Percentiles rank a stretch among this genome's conserved stretches.
Conservation (phyloP, 1,140 invertebrate species). For the Bradysia coprophila region DNA sequence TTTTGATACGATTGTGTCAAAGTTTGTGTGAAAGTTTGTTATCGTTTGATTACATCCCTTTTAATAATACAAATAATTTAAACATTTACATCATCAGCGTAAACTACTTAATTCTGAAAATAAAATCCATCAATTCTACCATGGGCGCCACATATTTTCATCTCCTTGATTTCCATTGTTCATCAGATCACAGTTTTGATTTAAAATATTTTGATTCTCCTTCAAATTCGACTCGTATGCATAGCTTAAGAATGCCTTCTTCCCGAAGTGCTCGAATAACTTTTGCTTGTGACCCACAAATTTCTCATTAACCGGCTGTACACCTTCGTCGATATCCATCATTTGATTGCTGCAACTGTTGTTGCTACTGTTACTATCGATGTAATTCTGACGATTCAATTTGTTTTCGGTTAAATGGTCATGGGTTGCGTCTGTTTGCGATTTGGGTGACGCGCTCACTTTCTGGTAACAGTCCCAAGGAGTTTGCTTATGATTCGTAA, state of each 20-base stretch:
- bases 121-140: too few species aligned
- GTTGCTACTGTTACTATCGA: not conserved
- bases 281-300: not conserved
- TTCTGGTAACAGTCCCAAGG: not conserved
- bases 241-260: not conserved
- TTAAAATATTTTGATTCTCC: constrained; percentile 4
- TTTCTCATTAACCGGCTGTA: not conserved
- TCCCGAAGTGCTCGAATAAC: not conserved
- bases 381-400: not conserved
- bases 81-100: too few species aligned
- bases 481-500: not conserved
- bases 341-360: too few species aligned
- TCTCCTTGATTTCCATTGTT: constrained; percentile 9
- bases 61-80: too few species aligned
- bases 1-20: too few species aligned
- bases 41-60: too few species aligned
- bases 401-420: too few species aligned
- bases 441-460: not conserved
- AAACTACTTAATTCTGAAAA: too few species aligned
- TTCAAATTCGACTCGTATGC: not conserved
- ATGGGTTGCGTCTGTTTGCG: not conserved
- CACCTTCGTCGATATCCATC: not conserved
- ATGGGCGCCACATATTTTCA: constrained; percentile 20
- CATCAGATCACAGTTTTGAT: constrained; percentile 3
- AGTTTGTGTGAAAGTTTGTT: too few species aligned